A percentile compares a stretch with the other conserved stretches of the same genome.
Evolutionary conservation across 1,140 invertebrate genomes (phyloP).

Genomic region (Pseudomyrmex concolor): DNA sequence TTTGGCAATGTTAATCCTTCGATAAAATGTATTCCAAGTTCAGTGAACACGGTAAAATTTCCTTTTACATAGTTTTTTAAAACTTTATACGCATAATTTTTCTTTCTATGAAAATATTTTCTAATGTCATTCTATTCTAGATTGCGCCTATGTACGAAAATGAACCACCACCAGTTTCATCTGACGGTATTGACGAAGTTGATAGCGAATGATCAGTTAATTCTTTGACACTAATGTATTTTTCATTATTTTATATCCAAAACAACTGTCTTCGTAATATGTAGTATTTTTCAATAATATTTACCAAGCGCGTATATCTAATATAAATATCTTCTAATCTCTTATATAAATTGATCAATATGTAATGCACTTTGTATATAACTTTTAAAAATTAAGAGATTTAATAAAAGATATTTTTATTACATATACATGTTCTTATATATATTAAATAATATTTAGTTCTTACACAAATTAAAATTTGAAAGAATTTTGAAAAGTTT

Average conservation of each 20-base stretch:
- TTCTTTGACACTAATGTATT: slow-evolving; percentile 4
- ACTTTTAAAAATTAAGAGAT: not conserved
- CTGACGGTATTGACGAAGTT: slow-evolving; percentile 66
- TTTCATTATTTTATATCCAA: not conserved
- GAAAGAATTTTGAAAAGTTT: no score
- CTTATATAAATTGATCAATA: not conserved
- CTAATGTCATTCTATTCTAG: slow-evolving; percentile 54
- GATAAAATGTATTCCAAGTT: not conserved
- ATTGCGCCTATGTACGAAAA: slow-evolving; percentile 67
- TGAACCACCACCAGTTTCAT: slow-evolving; percentile 78
- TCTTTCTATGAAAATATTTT: slow-evolving; percentile 12
- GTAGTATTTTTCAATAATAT: not conserved
- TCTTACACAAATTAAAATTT: no score
- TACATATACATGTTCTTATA: slow-evolving; percentile 7
- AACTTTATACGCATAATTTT: not conserved
- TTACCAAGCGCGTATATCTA: not conserved
- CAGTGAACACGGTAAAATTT: slow-evolving; percentile 10
- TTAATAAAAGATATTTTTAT: slow-evolving; percentile 36
- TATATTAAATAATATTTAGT: not conserved
- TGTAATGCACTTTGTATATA: not conserved
- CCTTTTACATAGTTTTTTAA: no score
- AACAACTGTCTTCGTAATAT: not conserved
- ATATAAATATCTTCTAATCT: slow-evolving; percentile 20
- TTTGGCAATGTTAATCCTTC: not conserved
- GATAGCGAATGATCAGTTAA: slow-evolving; percentile 29